These are phyloP conservation scores for Meleagris gallopavo DNA, from an alignment of 2,113 vertebrate species.

Conservation along the genomic window DNA sequence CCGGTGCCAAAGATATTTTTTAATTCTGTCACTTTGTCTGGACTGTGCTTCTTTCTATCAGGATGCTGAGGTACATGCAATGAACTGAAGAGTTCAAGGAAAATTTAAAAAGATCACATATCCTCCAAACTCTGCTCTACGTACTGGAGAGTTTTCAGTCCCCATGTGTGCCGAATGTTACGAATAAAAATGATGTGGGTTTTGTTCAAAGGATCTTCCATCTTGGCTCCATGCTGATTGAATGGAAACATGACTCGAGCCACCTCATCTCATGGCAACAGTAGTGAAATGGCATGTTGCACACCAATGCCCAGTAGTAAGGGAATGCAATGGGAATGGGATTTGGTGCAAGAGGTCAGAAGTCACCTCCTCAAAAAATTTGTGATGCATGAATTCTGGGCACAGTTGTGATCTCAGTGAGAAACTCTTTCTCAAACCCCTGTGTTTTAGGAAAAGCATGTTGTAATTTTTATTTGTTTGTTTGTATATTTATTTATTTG, in stretches of 20 bases:
- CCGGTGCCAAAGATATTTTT: not conserved
- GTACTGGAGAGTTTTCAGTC: not conserved
- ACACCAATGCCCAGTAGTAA: not conserved
- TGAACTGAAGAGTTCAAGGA: not conserved
- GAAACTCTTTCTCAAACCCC: not conserved
- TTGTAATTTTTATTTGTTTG: not conserved
- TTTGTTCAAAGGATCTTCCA: not conserved
- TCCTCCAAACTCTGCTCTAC: not conserved
- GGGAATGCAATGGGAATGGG: not conserved
- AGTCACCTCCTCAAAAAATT: not conserved
- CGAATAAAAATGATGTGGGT: not conserved
- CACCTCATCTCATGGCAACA: not conserved
- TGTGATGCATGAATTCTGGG: not conserved
- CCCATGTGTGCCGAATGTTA: not conserved
- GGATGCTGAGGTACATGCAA: not conserved
- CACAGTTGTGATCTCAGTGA: not conserved
- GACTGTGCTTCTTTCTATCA: not conserved
- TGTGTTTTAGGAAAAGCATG: not conserved
- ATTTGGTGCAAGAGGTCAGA: not conserved
- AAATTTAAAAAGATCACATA: not conserved
- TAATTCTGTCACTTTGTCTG: not conserved
- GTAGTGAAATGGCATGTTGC: not conserved
- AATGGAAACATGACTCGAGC: not conserved
- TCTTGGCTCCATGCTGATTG: not conserved
- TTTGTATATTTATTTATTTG: too few species aligned